Evolutionary conservation across 1,140 invertebrate genomes (phyloP), one percentile per base, ranked within the genome.

Genomic region (Platorchestia sp.): DNA sequence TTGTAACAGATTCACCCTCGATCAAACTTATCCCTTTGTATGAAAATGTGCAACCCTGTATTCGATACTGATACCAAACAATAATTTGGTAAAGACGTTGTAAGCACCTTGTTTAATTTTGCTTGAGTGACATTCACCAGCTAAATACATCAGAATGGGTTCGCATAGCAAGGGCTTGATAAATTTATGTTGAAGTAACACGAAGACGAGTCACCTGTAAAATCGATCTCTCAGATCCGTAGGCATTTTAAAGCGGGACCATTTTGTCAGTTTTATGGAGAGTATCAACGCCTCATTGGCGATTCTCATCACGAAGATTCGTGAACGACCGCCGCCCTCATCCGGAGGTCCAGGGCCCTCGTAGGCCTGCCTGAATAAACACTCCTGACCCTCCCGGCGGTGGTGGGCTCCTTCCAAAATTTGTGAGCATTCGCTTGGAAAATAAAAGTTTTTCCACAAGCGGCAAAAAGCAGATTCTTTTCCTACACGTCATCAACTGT

Each of bases 321-420:
- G 36, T 89, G 27, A 42, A 89, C n/a, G 87, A 42, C 87, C 41
- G n/a, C 87, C 3, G 87, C 87, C 87, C 87, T 89, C 87, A 42
- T 43, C 87, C 87, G 5, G 41, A 0, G 27, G 87, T 36, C 87
- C 7, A 10, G 27, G 10, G 36, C 87, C 43, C 87, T 89, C 87
- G 59, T 22, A 75, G 59, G 59, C 87, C 87, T 42, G 16, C 87
- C 87, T 89, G 42, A 89, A 89, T 89, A 89, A 89, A 89, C 87
- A 89, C 87, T 75, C 36, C 87, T 89, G 87, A 89, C 87, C 87
- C 87, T 89, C 87, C 10, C 14, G 87, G 10, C 59, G 36, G 59
- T 75, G 59, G 36, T n/a, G 59, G 59, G 59, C 59, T 75, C 59
- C 59, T 75, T 75, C 36, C 59, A 10, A 75, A 75, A 75, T 75